These are phyloP conservation scores for Halichoeres trimaculatus DNA, from an alignment of 2,113 vertebrate species.

Conservation along the genomic window DNA sequence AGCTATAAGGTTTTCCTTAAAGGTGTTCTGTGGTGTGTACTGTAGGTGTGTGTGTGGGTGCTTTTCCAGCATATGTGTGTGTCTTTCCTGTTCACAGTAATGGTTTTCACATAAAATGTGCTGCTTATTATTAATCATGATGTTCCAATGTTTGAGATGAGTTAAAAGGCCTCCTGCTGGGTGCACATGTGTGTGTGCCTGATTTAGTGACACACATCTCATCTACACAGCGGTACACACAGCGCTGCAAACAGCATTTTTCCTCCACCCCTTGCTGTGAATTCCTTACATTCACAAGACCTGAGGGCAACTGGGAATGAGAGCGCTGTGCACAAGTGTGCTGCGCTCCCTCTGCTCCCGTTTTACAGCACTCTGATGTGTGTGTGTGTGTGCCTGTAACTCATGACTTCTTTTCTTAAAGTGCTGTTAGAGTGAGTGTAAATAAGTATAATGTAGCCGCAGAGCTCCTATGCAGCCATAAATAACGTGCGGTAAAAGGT, in stretches of 20 bases:
- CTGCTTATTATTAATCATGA: not conserved
- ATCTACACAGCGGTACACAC: slow-evolving; percentile 61
- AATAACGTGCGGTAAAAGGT: slow-evolving; percentile 67
- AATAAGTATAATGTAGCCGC: slow-evolving; percentile 63
- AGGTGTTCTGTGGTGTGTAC: slow-evolving; percentile 11
- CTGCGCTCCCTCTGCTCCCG: slow-evolving; percentile 49
- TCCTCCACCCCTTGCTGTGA: slow-evolving; percentile 68
- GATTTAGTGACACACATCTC: slow-evolving; percentile 38
- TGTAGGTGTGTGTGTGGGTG: not conserved
- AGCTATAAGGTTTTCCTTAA: slow-evolving; percentile 35
- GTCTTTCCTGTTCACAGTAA: slow-evolving; percentile 14
- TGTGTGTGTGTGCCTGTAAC: slow-evolving; percentile 45
- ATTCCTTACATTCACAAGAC: slow-evolving; percentile 77
- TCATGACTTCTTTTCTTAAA: slow-evolving; percentile 66
- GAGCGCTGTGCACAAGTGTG: slow-evolving; percentile 44
- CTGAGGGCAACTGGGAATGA: slow-evolving; percentile 62
- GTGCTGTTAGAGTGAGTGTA: slow-evolving; percentile 62
- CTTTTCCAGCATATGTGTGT: slow-evolving; percentile 13
- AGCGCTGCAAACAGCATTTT: slow-evolving; percentile 39
- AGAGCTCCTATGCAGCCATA: slow-evolving; percentile 58
- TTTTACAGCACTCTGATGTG: slow-evolving; percentile 52
- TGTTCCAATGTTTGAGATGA: not conserved
- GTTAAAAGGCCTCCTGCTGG: slow-evolving; percentile 40
- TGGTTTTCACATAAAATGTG: slow-evolving; percentile 10
- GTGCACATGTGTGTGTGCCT: slow-evolving; percentile 10